Evolutionary conservation across 2,113 vertebrate species (phyloP).

Genomic region (Erpornis zantholeuca): DNA sequence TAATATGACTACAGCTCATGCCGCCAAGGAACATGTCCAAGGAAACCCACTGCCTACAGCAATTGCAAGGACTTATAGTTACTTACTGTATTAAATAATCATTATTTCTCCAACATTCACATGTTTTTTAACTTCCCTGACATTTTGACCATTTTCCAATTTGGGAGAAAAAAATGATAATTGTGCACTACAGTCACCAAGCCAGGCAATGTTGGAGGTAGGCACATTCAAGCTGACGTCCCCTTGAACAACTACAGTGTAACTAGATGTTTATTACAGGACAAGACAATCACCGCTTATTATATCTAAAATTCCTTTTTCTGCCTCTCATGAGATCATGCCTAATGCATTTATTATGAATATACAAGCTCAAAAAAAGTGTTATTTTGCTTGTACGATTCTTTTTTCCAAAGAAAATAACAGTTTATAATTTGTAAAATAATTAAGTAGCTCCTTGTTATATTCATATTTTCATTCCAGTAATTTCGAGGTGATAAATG

Average conservation of each 20-base stretch:
- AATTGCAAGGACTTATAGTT: neutral
- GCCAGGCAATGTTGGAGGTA: neutral
- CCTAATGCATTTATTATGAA: neutral
- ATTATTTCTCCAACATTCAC: neutral
- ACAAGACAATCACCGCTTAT: neutral
- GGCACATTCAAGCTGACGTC: neutral
- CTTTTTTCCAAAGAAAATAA: neutral
- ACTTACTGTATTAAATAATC: neutral
- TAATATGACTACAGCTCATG: neutral
- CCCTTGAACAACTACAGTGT: neutral
- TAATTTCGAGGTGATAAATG: neutral
- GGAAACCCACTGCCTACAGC: neutral
- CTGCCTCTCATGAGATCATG: neutral
- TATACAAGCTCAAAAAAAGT: neutral
- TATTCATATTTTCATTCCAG: neutral
- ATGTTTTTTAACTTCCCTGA: neutral
- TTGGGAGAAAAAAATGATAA: neutral
- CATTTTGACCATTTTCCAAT: neutral
- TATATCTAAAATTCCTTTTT: neutral
- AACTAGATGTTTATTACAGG: neutral
- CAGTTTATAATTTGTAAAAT: neutral
- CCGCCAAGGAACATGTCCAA: neutral
- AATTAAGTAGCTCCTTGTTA: neutral
- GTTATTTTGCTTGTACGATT: neutral
- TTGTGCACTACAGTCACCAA: neutral